Base-by-base conservation (phyloP, 2,797 vertebrate species). In the Intellagama lesueurii region DNA sequence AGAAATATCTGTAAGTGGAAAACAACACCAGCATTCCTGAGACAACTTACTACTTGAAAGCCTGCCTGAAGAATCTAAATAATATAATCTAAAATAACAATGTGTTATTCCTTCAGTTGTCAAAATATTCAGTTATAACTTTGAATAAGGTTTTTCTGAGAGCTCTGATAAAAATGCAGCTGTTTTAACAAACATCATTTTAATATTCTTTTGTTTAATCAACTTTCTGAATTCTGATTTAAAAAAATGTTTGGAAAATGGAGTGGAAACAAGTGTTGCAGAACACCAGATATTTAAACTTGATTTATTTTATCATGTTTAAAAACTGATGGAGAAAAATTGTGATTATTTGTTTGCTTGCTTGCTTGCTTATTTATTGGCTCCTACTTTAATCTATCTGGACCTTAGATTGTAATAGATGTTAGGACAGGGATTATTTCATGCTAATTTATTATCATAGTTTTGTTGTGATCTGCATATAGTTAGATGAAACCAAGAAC, bases 101-200 rank as follows among this genome's bases (percentile, higher is more conserved):
- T 64, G 66, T 72, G 47, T 5, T 83, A 22, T 40, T 82, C 70
- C 35, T 32, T 78, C 89, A 83, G 28, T 22, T 90, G 79, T 87
- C 85, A 90, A 78, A 90, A 90, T 83, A 87, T 87, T 83, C 85
- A 90, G 30, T 69, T 90, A 90, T 87, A 87, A 90, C 77, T 90
- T 87, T 90, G 79, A 90, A 87, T 87, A 35, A 35, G 47, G 22
- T 83, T 70, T 8, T 83, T 87, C 49, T 8, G 68, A 83, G 66
- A 83, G 26, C 76, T 86, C 44, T 28, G 52, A 78, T 70, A 83
- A 72, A 83, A 90, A 87, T 83, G 56, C 80, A 83, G 35, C 66
- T 64, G 26, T 87, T 90, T 87, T 56, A 83, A 72, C 49, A 83
- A 86, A 87, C 49, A 44, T 60, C 70, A 79, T 82, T 87, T 76